These are phyloP conservation scores for Chironomus tentans DNA, from an alignment of 2,888 invertebrate species.

Conservation along the genomic window DNA sequence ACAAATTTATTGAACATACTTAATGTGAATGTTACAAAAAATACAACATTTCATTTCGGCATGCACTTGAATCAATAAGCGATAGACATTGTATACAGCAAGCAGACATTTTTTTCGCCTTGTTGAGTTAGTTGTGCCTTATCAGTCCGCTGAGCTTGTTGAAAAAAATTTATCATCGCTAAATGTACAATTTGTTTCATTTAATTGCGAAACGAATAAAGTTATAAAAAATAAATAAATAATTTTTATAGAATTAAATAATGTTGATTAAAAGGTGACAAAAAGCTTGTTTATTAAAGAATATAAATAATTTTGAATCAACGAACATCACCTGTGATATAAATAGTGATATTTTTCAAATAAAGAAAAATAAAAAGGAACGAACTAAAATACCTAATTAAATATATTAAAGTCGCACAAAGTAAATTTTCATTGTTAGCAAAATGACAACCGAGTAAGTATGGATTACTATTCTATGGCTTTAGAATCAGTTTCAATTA, in stretches of 20 bases:
- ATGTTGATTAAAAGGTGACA: neutral
- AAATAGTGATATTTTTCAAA: neutral
- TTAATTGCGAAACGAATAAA: neutral
- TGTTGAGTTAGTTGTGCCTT: neutral
- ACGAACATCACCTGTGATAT: neutral
- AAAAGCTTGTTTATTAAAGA: neutral
- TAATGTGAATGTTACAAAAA: neutral
- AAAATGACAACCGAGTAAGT: slow-evolving; percentile 19
- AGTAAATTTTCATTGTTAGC: neutral
- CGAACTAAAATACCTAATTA: neutral
- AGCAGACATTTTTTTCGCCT: neutral
- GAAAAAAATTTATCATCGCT: neutral
- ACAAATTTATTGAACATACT: neutral
- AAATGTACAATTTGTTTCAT: neutral
- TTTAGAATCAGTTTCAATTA: too few relatives aligned
- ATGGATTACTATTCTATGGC: neutral
- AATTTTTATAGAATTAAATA: neutral
- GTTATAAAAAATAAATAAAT: neutral
- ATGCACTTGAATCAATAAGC: neutral
- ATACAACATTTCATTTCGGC: neutral
- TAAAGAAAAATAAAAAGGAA: neutral
- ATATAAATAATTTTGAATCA: too few relatives aligned
- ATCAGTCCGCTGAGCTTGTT: neutral
- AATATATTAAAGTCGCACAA: neutral
- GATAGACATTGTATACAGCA: neutral